These are phyloP conservation scores for Drosophila emarginata DNA, from an alignment of 2,888 invertebrate genomes.

Conservation along the genomic window DNA sequence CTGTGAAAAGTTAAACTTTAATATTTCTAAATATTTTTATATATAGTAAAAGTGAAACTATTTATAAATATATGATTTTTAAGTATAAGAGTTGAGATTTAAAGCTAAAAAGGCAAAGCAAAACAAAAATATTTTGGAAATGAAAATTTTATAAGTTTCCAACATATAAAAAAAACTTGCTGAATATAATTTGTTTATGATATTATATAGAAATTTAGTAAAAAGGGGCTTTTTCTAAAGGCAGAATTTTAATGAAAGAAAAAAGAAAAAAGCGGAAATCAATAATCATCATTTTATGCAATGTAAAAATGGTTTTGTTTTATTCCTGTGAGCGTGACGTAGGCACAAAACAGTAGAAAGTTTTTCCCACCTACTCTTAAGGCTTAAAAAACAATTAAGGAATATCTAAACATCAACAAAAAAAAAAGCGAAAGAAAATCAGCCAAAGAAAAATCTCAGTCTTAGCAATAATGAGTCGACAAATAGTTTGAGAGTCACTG, in stretches of 20 bases:
- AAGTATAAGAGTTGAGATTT: no score
- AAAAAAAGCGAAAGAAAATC: neutral
- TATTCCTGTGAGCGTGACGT: neutral
- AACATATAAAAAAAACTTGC: no score
- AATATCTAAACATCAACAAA: neutral
- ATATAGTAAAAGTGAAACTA: neutral
- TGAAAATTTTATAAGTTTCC: no score
- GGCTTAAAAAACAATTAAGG: no score
- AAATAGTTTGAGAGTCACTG: constrained; percentile 32
- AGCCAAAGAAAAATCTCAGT: constrained; percentile 3
- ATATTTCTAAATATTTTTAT: neutral
- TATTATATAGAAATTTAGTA: no score
- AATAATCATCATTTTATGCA: neutral
- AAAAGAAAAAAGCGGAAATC: neutral
- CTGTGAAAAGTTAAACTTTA: neutral
- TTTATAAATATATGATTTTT: no score
- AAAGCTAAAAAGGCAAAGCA: no score
- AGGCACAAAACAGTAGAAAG: neutral
- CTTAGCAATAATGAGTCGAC: constrained; percentile 32
- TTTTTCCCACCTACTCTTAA: neutral
- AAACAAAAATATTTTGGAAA: no score
- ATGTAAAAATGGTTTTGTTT: neutral
- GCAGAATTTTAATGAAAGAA: no score
- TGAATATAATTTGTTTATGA: no score
- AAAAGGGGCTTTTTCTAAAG: no score